phyloP scores from a whole-genome alignment of 2,797 vertebrate species.

The Gila robusta region DNA sequence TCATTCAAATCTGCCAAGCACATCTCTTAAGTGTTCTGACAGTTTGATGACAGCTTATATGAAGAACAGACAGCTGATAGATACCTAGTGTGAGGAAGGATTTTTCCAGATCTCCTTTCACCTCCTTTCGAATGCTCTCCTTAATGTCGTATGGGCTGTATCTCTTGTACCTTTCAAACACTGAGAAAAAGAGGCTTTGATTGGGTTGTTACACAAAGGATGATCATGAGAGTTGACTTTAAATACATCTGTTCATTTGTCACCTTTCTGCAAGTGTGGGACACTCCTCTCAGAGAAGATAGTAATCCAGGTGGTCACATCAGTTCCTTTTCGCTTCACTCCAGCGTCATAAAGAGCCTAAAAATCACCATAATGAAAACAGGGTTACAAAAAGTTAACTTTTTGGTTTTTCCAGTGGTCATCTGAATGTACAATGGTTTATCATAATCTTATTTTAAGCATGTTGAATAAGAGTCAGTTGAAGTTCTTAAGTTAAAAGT shows the following conservation, averaged over 20 bases:
- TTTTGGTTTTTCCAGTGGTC: slow-evolving; percentile 66
- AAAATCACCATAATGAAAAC: neutral
- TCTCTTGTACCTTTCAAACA: slow-evolving; percentile 93
- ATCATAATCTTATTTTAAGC: neutral
- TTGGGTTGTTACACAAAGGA: neutral
- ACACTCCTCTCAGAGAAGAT: slow-evolving; percentile 94
- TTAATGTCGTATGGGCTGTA: slow-evolving; percentile 96
- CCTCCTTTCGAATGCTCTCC: slow-evolving; percentile 94
- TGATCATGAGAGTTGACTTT: neutral
- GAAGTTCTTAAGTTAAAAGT: neutral
- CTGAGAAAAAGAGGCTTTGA: slow-evolving; percentile 70
- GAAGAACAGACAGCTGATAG: neutral
- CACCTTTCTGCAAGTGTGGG: slow-evolving; percentile 93
- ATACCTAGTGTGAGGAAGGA: slow-evolving; percentile 94
- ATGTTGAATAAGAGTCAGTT: neutral
- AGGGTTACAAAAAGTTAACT: neutral
- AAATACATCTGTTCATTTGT: neutral
- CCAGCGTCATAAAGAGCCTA: slow-evolving; percentile 84
- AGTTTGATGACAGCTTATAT: neutral
- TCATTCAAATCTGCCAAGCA: slow-evolving; percentile 20
- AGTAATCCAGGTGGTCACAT: slow-evolving; percentile 92
- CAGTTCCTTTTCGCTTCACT: slow-evolving; percentile 91
- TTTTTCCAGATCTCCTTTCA: slow-evolving; percentile 93
- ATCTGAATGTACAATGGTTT: neutral
- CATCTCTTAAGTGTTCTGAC: neutral